Conservation (phyloP, 2,113 vertebrate genomes). For the Xenopus tropicalis region UCB_Xtro_10.0 CM004449.2:20618001-20618500, state of each 20-base stretch:
- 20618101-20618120: constrained; percentile 16
- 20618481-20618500: no score
- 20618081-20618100: constrained; percentile 8
- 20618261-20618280: constrained; percentile 19
- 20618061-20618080: not conserved
- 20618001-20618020: no score
- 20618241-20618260: constrained; percentile 13
- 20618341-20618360: not conserved
- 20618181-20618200: constrained; percentile 28
- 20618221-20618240: constrained; percentile 25
- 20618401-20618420: no score
- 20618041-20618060: constrained; percentile 3
- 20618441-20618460: not conserved
- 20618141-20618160: constrained; percentile 13
- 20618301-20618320: not conserved
- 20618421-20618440: not conserved
- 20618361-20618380: no score
- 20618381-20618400: no score
- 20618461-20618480: no score
- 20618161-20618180: constrained; percentile 37
- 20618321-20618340: not conserved
- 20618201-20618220: constrained; percentile 33
- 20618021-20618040: no score
- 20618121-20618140: constrained; percentile 1
- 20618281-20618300: not conserved